A percentile compares a stretch with the other conserved stretches of the same genome.
These are phyloP conservation scores for Microcebus lehilahytsara DNA, from an alignment of 2,113 vertebrate genomes.

Conservation along the genomic window DNA sequence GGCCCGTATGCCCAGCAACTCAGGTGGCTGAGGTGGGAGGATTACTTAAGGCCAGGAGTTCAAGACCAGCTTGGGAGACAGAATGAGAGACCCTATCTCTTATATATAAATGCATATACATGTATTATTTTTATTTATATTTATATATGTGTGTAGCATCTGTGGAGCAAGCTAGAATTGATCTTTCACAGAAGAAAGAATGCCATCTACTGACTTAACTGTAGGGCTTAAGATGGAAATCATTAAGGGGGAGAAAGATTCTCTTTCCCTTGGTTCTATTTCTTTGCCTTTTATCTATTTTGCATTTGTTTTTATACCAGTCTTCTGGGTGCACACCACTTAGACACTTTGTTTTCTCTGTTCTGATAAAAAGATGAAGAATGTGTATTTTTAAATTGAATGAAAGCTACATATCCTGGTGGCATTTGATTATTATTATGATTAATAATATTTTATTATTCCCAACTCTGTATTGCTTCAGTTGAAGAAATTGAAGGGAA, in stretches of 20 bases:
- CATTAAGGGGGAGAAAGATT: fast-evolving
- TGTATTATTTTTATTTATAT: too few relatives aligned
- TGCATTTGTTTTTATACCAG: neutral
- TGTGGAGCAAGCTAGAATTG: neutral
- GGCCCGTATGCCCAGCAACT: too few relatives aligned
- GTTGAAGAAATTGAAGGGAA: neutral
- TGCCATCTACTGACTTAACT: neutral
- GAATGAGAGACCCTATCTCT: too few relatives aligned
- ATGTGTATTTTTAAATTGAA: neutral
- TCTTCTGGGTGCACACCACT: neutral
- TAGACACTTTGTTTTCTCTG: neutral
- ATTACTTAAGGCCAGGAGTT: too few relatives aligned
- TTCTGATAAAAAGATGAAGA: neutral
- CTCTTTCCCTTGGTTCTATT: neutral
- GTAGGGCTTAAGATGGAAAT: too few relatives aligned
- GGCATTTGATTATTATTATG: neutral
- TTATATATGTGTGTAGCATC: neutral
- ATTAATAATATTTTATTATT: neutral
- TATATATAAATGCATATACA: too few relatives aligned
- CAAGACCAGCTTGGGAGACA: too few relatives aligned
- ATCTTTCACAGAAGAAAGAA: neutral
- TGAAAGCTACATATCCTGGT: neutral
- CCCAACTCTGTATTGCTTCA: neutral
- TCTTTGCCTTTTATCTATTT: neutral
- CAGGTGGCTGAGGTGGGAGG: too few relatives aligned